A percentile compares a stretch with the other conserved stretches of the same genome.
Conservation (phyloP, 2,113 vertebrate species). For the Halichoeres trimaculatus region DNA sequence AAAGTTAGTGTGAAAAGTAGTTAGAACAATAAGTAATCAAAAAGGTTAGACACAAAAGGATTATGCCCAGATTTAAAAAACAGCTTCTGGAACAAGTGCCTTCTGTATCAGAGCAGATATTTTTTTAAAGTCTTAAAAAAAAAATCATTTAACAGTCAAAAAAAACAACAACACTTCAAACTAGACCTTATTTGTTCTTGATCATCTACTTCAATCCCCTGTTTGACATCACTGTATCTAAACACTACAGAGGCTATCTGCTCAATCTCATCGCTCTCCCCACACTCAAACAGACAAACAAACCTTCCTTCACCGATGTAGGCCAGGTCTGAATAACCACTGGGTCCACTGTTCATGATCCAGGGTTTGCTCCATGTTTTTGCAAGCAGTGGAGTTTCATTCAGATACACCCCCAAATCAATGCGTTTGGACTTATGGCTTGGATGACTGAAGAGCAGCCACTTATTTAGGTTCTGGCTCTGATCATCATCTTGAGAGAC, state of each 20-base stretch:
- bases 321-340: slow-evolving; percentile 34
- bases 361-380: slow-evolving; percentile 12
- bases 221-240: background rate
- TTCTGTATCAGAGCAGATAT: too few species aligned
- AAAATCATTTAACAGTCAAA: too few species aligned
- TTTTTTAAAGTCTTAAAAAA: too few species aligned
- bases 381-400: background rate
- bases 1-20: too few species aligned
- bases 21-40: too few species aligned
- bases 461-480: slow-evolving; percentile 5
- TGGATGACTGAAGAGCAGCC: slow-evolving; percentile 29
- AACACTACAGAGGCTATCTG: slow-evolving; percentile 4
- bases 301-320: slow-evolving; percentile 26
- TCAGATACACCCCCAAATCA: slow-evolving; percentile 23
- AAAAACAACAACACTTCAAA: background rate
- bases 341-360: background rate
- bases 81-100: too few species aligned
- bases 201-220: background rate
- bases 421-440: background rate
- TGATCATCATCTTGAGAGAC: too few species aligned
- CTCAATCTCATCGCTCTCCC: background rate
- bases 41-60: too few species aligned
- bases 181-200: background rate
- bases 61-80: too few species aligned
- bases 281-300: slow-evolving; percentile 25